Conservation (phyloP, 1,140 invertebrate species). For the Dryas iulia region DNA sequence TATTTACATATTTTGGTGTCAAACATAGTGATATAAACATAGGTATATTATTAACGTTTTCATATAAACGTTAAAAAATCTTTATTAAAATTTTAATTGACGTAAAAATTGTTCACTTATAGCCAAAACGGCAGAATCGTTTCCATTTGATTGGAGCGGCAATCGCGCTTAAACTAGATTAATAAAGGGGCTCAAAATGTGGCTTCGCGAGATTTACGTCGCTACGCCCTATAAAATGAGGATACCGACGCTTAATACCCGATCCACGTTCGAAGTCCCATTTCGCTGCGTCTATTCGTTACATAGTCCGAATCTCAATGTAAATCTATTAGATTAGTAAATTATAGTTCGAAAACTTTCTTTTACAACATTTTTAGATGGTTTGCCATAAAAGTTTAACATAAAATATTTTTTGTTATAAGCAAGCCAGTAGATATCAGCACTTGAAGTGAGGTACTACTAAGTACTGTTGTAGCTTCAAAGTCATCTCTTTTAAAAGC, state of each 20-base stretch:
- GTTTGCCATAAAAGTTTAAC: no score
- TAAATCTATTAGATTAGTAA: constrained; percentile 2
- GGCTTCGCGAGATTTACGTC: constrained; percentile 24
- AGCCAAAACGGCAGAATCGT: constrained; percentile 34
- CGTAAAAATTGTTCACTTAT: constrained; percentile 21
- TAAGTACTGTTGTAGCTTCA: no score
- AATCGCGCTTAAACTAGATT: constrained; percentile 54
- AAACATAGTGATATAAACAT: no score
- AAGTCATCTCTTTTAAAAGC: no score
- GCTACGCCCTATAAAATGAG: constrained; percentile 15
- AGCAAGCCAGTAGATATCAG: background rate
- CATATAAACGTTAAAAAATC: no score
- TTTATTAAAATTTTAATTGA: background rate
- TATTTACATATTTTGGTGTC: no score
- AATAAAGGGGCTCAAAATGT: constrained; percentile 43
- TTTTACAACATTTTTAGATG: background rate
- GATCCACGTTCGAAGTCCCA: constrained; percentile 6
- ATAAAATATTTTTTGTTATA: no score
- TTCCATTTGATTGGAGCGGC: constrained; percentile 42
- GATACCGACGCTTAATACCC: constrained; percentile 18
- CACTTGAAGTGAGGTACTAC: background rate
- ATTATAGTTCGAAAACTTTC: background rate
- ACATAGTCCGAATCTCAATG: background rate
- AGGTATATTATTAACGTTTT: no score
- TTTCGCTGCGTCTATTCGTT: constrained; percentile 12